Conservation (phyloP, 2,888 invertebrate species). For the Amphipoea lucens region DNA sequence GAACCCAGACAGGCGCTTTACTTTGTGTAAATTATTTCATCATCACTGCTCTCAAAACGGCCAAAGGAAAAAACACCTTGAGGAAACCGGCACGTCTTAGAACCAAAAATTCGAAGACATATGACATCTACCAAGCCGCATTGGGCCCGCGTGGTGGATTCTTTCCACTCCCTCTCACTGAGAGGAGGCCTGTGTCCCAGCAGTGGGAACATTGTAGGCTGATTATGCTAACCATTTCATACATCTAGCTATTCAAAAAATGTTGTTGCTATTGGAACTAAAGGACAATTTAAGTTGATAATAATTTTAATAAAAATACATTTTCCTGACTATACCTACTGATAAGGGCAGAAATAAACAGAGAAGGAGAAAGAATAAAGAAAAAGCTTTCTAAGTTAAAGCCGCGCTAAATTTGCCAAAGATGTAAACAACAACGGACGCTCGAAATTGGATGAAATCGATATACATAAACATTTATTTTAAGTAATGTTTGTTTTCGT, state of each 20-base stretch:
- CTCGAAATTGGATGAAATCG: too few relatives aligned
- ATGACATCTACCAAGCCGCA: background rate
- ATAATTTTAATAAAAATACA: background rate
- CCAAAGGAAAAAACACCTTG: background rate
- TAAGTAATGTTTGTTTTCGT: too few relatives aligned
- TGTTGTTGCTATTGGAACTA: background rate
- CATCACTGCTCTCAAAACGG: background rate
- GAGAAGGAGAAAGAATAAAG: background rate
- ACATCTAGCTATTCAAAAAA: background rate
- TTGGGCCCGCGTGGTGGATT: background rate
- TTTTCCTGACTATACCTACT: background rate
- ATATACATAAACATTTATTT: too few relatives aligned
- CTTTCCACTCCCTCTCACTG: background rate
- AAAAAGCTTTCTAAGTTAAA: background rate
- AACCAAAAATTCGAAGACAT: background rate
- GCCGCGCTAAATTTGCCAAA: too few relatives aligned
- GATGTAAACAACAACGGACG: too few relatives aligned
- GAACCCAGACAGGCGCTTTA: background rate
- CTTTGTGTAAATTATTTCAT: background rate
- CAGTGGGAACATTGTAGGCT: background rate
- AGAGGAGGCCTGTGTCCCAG: background rate
- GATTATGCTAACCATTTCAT: too few relatives aligned
- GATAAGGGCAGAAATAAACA: too few relatives aligned
- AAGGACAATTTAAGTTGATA: background rate
- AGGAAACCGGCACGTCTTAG: background rate